A percentile compares a stretch with the other conserved stretches of the same genome.
Evolutionary conservation across 1,140 invertebrate genomes (phyloP).

Genomic region (Orius insidiosus): DNA sequence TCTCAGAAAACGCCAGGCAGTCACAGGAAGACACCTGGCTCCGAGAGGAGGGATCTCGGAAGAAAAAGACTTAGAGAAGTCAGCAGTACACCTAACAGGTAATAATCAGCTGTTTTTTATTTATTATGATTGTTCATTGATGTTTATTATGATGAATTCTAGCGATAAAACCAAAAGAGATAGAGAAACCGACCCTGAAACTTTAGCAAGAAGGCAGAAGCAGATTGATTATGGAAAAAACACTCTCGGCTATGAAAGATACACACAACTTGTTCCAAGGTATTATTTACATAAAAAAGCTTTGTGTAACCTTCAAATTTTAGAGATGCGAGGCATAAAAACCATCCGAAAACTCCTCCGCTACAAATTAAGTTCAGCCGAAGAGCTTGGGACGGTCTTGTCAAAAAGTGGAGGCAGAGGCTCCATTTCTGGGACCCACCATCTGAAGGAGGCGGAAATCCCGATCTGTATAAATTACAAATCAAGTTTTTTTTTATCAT

Average conservation of each 20-base stretch:
- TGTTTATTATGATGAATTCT: slow-evolving; percentile 4
- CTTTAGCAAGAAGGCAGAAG: slow-evolving; percentile 67
- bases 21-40: neutral
- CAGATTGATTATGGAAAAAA: slow-evolving; percentile 93
- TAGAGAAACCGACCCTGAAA: slow-evolving; percentile 50
- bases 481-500: neutral
- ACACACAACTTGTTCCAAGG: slow-evolving; percentile 52
- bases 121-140: too few relatives aligned
- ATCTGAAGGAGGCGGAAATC: slow-evolving; percentile 21
- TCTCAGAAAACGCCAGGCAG: neutral
- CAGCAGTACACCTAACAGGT: neutral
- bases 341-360: slow-evolving; percentile 73
- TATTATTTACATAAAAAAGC: slow-evolving; percentile 26
- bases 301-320: slow-evolving; percentile 19
- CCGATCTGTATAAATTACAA: slow-evolving; percentile 14
- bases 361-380: slow-evolving; percentile 74
- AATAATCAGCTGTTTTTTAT: neutral
- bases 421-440: slow-evolving; percentile 67
- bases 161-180: slow-evolving; percentile 23
- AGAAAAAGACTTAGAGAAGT: slow-evolving; percentile 2
- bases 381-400: slow-evolving; percentile 73
- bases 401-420: slow-evolving; percentile 70
- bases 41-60: neutral
- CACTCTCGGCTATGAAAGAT: slow-evolving; percentile 72
- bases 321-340: slow-evolving; percentile 42